Conservation (phyloP, 2,113 vertebrate genomes). For the Xyliphius kryptos region DNA sequence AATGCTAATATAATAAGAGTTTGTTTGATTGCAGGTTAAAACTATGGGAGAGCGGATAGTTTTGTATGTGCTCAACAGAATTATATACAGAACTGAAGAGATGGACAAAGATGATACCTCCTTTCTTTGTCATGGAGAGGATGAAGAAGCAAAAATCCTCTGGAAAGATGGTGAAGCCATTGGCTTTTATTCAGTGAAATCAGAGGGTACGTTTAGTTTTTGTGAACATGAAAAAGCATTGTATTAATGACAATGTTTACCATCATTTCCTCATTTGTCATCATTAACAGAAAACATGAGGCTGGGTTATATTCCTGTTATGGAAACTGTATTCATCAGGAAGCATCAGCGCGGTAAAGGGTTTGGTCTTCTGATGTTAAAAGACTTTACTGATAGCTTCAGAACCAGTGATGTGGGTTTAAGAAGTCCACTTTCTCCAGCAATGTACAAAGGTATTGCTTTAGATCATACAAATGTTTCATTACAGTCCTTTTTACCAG, state of each 20-base stretch:
- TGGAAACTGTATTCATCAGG: slow-evolving; percentile 82
- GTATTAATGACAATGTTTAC: neutral
- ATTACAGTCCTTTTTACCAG: neutral
- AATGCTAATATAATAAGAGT: neutral
- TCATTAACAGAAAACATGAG: slow-evolving; percentile 65
- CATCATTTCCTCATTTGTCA: neutral
- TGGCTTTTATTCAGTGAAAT: slow-evolving; percentile 89
- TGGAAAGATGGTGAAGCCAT: slow-evolving; percentile 84
- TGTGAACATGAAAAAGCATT: neutral
- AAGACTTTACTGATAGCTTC: slow-evolving; percentile 80
- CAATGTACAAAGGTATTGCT: slow-evolving; percentile 69
- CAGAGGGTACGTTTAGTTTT: slow-evolving; percentile 60
- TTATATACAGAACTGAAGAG: slow-evolving; percentile 82
- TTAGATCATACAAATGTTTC: neutral
- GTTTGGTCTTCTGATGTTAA: slow-evolving; percentile 71
- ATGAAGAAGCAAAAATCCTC: slow-evolving; percentile 78
- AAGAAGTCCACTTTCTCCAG: slow-evolving; percentile 67
- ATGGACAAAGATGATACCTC: slow-evolving; percentile 68
- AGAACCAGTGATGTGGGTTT: slow-evolving; percentile 69
- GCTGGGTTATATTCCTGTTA: slow-evolving; percentile 69
- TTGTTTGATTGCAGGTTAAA: slow-evolving; percentile 61
- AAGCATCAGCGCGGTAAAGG: slow-evolving; percentile 67
- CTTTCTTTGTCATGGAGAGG: slow-evolving; percentile 79
- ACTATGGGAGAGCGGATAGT: slow-evolving; percentile 80
- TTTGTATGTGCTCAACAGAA: slow-evolving; percentile 82